phyloP scores from a whole-genome alignment of 64 coral and sea anemone species.

The Platygyra sinensis region DNA sequence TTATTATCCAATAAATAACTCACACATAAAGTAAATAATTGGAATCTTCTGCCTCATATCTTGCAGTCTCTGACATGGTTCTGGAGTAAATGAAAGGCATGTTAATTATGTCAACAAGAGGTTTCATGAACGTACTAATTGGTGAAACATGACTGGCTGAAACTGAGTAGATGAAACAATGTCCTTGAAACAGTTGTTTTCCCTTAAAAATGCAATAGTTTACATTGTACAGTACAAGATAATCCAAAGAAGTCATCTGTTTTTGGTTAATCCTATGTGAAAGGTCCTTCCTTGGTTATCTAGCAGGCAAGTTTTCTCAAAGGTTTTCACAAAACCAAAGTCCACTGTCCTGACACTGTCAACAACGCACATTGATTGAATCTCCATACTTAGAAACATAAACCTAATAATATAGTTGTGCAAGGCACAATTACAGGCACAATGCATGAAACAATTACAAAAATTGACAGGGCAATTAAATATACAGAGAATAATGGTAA shows the following conservation, averaged over 20 bases:
- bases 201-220: no score
- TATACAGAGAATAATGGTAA: not conserved
- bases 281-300: no score
- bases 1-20: conserved; percentile 37
- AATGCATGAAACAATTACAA: not conserved
- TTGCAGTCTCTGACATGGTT: conserved; percentile 94
- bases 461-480: not conserved
- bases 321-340: no score
- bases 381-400: no score
- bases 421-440: not conserved
- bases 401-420: no score
- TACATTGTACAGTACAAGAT: no score
- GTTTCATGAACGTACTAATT: not conserved
- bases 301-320: no score
- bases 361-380: no score
- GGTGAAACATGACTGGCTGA: not conserved
- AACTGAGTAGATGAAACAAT: not conserved
- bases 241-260: no score
- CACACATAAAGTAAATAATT: conserved; percentile 94
- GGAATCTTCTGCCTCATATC: conserved; percentile 91
- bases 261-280: no score
- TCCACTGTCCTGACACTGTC: no score
- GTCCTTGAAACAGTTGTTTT: no score
- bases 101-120: not conserved
- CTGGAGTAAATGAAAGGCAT: conserved; percentile 42